Base-by-base conservation (phyloP, 2,888 invertebrate genomes). In the Sialis lutaria region DNA sequence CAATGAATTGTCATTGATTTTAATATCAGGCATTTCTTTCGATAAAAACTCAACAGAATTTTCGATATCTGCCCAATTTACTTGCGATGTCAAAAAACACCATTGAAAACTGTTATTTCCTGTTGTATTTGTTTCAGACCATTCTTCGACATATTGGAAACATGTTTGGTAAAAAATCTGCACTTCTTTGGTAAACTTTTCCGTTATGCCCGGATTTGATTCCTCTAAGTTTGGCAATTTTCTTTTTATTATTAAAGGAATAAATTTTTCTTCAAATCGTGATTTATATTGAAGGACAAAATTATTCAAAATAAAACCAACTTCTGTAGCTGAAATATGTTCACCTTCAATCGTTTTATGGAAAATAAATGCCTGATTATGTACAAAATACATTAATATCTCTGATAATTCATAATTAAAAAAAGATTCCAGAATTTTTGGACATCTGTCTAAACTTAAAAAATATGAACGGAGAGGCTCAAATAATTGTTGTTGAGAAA, bases 381-480 rank as follows among this genome's bases (percentile, higher is more conserved):
- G 53, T 42, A 56, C 48, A 54, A 58, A 56, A 53, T 52, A 51
- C 33, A 55, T 47, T 42, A 52, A 48, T 46, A 44, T 40, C 50
- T 58, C 53, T 44, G 53, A 52, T 39, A 53, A 46, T 41, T 53
- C 52, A 48, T 54, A 50, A 48, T 54, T 47, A 50, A 58, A 57
- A 50, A 57, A 55, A 42, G 47, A 46, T 43, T 53, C 50, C 48
- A 57, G 48, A 49, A 56, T 51, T 53, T 47, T 53, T 42, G 56
- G 55, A 53, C 53, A 55, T 53, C 55, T 56, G 45, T 55, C 54
- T 34, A 54, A 42, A 43, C 53, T 53, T 51, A 55, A 51, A 53
- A 57, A 54, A 53, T 56, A 54, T 49, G 54, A 55, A 47, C 50
- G 50, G 13, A 55, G 51, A 42, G 53, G 53, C n/a, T 55, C 52